Evolutionary conservation across 2,888 invertebrate species (phyloP).

Genomic region (Lasioglossum villosulum): DNA sequence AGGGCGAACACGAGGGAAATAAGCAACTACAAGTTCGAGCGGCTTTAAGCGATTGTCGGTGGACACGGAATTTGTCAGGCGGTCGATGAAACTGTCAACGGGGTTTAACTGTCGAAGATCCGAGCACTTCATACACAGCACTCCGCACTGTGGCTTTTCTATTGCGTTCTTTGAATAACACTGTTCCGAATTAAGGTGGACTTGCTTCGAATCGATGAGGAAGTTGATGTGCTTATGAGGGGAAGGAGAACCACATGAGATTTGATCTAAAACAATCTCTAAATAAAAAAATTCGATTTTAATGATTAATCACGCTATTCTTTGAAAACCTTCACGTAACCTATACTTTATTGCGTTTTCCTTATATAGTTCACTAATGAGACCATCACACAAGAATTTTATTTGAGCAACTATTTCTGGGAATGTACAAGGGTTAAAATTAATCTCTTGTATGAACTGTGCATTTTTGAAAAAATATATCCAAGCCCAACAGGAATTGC

Average conservation of each 20-base stretch:
- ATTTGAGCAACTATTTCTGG: neutral
- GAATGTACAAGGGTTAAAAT: neutral
- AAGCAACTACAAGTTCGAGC: neutral
- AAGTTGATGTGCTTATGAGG: no score
- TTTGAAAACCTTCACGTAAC: no score
- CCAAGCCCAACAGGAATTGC: neutral
- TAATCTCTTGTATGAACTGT: neutral
- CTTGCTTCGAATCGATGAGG: no score
- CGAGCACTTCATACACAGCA: neutral
- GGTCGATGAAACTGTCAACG: slow-evolving; percentile 10
- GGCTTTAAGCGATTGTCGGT: slow-evolving; percentile 38
- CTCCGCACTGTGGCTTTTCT: neutral
- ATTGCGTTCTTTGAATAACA: neutral
- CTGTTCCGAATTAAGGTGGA: no score
- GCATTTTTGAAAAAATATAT: neutral
- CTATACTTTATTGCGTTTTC: no score
- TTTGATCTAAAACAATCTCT: no score
- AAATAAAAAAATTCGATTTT: no score
- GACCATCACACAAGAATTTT: neutral
- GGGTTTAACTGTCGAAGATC: slow-evolving; percentile 5
- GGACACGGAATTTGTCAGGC: slow-evolving; percentile 28
- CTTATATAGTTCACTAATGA: no score
- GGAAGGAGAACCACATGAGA: no score
- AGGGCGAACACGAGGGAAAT: neutral
- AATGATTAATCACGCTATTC: no score